Base-by-base conservation (phyloP, 2,797 vertebrate species). In the Sebastes elongatus region DNA sequence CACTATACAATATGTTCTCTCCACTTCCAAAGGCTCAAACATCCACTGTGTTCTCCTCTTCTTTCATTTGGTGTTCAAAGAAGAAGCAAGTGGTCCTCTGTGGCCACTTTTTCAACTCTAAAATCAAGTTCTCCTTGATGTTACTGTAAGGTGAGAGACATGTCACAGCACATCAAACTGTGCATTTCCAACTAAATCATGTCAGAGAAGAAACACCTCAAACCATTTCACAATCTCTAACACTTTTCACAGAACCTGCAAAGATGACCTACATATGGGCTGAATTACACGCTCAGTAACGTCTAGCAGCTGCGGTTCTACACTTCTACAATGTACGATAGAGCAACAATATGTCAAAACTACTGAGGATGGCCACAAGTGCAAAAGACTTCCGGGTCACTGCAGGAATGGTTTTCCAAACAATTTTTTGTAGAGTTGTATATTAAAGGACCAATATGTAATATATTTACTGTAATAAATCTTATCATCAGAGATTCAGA, bases 151-250 rank as follows among this genome's bases (percentile, higher is more conserved):
- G 64, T 74, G 76, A 62, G 49, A 86, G 65, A 62, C 25, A 57
- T 71, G 69, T 70, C 73, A 82, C 27, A 33, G 59, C 49, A 57
- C 81, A 83, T 81, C 67, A 59, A 80, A 82, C 60, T 32, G 14
- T 35, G 49, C 49, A 67, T 60, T 66, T 56, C 68, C 25, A 27
- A 49, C 35, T 33, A 42, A 81, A 74, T 70, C 64, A 25, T 69
- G 30, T 65, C 53, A 74, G 30, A 55, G 57, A 23, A 72, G 67
- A 59, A 78, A 82, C 27, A 55, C 68, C 52, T 70, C 23, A 55
- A 66, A 65, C 32, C 59, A 25, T 71, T 83, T 65, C 64, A 64
- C 61, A 64, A 67, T 72, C 71, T 68, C n/a, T 35, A 52, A 68
- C 13, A 56, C 62, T 59, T 76, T 77, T 65, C 71, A 69, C 35